Evolutionary conservation across 2,888 invertebrate species (phyloP), one percentile per base, ranked within the genome.

Genomic region (Philereme transversata): DNA sequence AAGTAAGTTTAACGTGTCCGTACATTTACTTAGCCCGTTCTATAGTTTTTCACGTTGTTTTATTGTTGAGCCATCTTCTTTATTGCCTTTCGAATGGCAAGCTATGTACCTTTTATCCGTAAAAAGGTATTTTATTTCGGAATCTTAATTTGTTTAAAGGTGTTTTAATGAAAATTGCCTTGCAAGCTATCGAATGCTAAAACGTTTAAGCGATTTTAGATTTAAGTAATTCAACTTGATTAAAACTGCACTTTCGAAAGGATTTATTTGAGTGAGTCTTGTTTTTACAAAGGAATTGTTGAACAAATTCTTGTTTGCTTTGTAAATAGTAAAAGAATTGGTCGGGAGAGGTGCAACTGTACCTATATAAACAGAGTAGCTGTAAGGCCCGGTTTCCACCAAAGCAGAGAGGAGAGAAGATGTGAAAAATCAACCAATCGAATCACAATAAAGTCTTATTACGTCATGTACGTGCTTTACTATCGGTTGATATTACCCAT

Each of bases 161-260:
- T 47, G 45, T 46, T 57, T 22, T 64, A 64, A 64, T 64, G 64
- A 64, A 57, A 57, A 64, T 60, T 58, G 57, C 60, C 44, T 45
- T 38, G 43, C 43, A 47, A 59, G 48, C 40, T 40, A 6, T 40
- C 56, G 55, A 51, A 11, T 45, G 45, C 47, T 51, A 11, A 55
- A 58, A 34, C 38, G 38, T 35, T 50, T 47, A 58, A 56, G 52
- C 33, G 49, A 38, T 62, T 22, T 62, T 48, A 51, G 43, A 51
- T 48, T 49, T 56, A 38, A 57, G 62, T 57, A 60, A 59, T 59
- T 59, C 44, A 36, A 55, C 55, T 58, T 59, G 41, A 62, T 62
- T 63, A 60, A 59, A 69, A 57, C 49, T 63, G 63, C 51, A 68
- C 59, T 50, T 56, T 47, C n/a, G 8, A 47, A 9, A 44, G 22